Evolutionary conservation across 2,888 invertebrate genomes (phyloP).

Genomic region (Linnaemya tessellans): DNA sequence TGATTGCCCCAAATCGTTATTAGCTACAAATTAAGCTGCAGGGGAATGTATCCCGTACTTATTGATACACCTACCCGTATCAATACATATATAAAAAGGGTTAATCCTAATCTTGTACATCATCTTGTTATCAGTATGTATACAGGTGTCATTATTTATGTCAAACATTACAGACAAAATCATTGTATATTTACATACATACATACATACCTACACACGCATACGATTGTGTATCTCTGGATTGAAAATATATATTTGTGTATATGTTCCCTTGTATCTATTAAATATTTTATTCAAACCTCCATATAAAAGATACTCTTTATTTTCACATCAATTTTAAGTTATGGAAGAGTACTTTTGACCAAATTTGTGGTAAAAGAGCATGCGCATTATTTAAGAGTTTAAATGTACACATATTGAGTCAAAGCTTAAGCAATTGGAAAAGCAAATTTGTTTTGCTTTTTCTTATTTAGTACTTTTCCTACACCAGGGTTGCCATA

Average conservation of each 20-base stretch:
- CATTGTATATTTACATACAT: constrained; percentile 8
- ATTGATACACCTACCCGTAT: too few relatives aligned
- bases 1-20: too few relatives aligned
- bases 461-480: not conserved
- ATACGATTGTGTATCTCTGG: too few relatives aligned
- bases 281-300: too few relatives aligned
- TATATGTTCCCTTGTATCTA: too few relatives aligned
- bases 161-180: constrained; percentile 36
- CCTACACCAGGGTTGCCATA: too few relatives aligned
- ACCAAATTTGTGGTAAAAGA: not conserved
- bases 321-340: not conserved
- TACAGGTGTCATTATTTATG: not conserved
- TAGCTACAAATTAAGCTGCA: too few relatives aligned
- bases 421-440: not conserved
- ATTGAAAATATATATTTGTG: too few relatives aligned
- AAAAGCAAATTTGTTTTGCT: not conserved
- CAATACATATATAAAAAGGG: not conserved
- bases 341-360: not conserved
- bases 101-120: not conserved
- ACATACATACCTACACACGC: not conserved
- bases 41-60: too few relatives aligned
- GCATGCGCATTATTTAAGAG: constrained; percentile 25
- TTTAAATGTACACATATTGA: not conserved
- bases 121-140: not conserved
- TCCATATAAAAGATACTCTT: too few relatives aligned